Conservation (phyloP, 2,113 vertebrate species). For the Triplophysa tibetana region DNA sequence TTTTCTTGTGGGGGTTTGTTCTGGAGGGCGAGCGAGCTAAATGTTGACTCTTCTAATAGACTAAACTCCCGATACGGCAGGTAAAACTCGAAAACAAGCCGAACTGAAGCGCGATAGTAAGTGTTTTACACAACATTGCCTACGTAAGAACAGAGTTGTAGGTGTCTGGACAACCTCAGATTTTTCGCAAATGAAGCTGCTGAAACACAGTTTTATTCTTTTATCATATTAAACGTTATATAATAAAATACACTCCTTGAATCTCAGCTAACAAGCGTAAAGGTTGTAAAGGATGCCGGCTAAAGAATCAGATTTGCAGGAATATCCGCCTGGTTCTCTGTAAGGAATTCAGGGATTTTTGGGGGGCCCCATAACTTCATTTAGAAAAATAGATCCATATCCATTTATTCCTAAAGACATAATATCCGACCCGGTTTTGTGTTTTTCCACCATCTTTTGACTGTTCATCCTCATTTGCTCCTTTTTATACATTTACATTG, state of each 20-base stretch:
- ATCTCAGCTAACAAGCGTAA: no score
- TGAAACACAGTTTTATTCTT: not conserved
- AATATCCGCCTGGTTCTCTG: no score
- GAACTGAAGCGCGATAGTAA: not conserved
- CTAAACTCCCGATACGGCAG: constrained; percentile 21
- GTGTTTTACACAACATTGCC: not conserved
- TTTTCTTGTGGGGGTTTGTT: constrained; percentile 63
- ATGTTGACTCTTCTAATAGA: constrained; percentile 40
- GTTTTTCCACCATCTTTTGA: constrained; percentile 38
- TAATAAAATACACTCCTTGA: no score
- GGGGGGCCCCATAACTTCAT: no score
- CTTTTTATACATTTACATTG: constrained; percentile 72
- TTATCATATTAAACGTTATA: not conserved
- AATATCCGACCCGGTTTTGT: constrained; percentile 29
- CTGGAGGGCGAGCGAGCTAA: constrained; percentile 60
- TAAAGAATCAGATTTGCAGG: not conserved
- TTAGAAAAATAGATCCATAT: no score
- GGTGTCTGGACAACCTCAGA: not conserved
- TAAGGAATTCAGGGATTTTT: not conserved
- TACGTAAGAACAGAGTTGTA: not conserved
- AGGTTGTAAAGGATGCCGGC: no score
- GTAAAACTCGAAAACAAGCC: not conserved
- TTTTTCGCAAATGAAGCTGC: not conserved
- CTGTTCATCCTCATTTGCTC: constrained; percentile 47
- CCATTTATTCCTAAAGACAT: no score